Conservation (phyloP, 2,888 invertebrate species). For the Arge pagana region DNA sequence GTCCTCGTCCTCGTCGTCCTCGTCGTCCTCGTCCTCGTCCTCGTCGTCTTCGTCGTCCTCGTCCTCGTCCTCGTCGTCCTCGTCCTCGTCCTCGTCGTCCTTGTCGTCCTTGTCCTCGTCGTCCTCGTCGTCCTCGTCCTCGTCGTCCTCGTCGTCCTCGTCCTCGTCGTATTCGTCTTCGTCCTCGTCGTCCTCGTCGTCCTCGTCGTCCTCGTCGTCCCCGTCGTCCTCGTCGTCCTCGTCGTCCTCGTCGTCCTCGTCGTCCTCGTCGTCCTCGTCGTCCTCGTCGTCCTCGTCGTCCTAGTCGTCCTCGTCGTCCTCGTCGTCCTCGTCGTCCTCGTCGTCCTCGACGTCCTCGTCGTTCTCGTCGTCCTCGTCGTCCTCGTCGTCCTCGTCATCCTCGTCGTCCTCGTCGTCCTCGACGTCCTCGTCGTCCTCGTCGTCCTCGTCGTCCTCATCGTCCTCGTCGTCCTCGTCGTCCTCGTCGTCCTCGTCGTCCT, state of each 20-base stretch:
- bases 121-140: background rate
- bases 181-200: background rate
- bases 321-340: background rate
- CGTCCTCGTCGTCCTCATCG: no score
- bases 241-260: background rate
- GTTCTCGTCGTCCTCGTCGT: no score
- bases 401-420: no score
- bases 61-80: background rate
- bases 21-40: no score
- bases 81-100: background rate
- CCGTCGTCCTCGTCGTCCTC: no score
- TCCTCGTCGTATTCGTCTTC: no score
- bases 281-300: no score
- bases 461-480: background rate
- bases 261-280: background rate
- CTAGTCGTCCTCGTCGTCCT: no score
- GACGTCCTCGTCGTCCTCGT: background rate
- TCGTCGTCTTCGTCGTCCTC: no score
- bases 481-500: background rate
- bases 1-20: background rate
- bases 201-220: background rate
- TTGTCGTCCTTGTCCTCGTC: no score
- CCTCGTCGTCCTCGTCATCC: no score
- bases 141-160: background rate
- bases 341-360: background rate